A percentile compares a stretch with the other conserved stretches of the same genome.
Evolutionary conservation across 2,113 vertebrate genomes (phyloP).

Genomic region (Promerops cafer): DNA sequence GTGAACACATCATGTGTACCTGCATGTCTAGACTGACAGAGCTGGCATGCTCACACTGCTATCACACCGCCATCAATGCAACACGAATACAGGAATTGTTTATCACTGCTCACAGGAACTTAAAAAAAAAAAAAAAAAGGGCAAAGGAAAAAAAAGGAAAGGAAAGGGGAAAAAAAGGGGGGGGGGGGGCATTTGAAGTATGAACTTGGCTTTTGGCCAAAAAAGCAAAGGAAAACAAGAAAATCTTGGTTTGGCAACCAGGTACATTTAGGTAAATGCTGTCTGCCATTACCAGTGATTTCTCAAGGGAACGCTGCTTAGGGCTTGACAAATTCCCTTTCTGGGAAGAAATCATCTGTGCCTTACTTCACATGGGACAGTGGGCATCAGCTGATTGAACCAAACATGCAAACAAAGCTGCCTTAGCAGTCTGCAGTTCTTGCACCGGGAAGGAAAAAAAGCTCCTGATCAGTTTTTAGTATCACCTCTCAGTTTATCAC

Average conservation of each 20-base stretch:
- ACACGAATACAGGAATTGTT: background rate
- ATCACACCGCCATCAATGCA: background rate
- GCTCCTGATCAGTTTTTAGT: background rate
- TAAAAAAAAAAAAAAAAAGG: accelerated
- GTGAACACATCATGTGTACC: conserved; percentile 10
- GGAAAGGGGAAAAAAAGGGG: accelerated
- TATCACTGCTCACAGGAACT: background rate
- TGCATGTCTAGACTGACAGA: conserved; percentile 31
- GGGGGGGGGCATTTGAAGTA: background rate
- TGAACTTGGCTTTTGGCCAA: background rate
- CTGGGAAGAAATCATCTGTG: background rate
- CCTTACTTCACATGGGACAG: background rate
- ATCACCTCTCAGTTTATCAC: background rate
- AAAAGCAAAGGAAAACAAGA: background rate
- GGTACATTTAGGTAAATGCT: background rate
- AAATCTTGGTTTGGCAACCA: background rate
- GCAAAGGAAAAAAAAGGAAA: background rate
- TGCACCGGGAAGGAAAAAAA: accelerated
- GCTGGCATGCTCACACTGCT: background rate
- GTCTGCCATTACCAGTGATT: background rate
- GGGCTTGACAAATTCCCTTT: background rate
- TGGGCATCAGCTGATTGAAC: background rate
- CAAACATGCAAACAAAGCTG: background rate
- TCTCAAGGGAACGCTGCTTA: background rate
- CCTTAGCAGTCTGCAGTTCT: background rate